A percentile compares a stretch with the other conserved stretches of the same genome.
phyloP scores from a whole-genome alignment of 2,797 vertebrate species.

The Channallabes apus region DNA sequence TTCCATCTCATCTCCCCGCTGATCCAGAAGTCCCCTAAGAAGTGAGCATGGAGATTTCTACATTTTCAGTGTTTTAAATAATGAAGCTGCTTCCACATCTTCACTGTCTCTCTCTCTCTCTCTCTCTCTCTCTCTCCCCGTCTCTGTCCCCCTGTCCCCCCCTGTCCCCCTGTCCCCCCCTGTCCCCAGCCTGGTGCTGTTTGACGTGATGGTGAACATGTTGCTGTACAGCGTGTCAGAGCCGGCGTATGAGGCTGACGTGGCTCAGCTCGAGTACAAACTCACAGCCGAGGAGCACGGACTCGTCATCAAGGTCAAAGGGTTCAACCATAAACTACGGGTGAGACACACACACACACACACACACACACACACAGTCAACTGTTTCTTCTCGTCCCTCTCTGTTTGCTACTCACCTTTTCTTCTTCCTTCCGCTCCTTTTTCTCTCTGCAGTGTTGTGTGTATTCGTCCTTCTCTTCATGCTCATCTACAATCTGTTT shows the following conservation, averaged over 20 bases:
- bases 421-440: background rate
- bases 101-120: background rate
- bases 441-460: background rate
- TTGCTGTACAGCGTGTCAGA: conserved; percentile 91
- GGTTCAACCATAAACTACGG: conserved; percentile 93
- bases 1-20: conserved; percentile 93
- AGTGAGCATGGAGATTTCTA: conserved; percentile 74
- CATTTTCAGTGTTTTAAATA: background rate
- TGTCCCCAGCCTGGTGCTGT: conserved; percentile 84
- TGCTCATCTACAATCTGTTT: background rate
- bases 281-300: conserved; percentile 89
- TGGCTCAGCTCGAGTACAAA: conserved; percentile 92
- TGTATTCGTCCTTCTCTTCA: background rate
- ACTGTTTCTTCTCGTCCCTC: background rate
- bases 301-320: conserved; percentile 88
- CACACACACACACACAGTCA: background rate
- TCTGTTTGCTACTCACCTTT: too few relatives aligned
- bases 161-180: background rate
- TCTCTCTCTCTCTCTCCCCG: background rate
- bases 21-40: conserved; percentile 91
- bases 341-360: conserved; percentile 72
- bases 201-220: conserved; percentile 92
- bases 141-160: too few relatives aligned
- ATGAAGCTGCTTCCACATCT: background rate
- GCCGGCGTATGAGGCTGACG: conserved; percentile 92